Evolutionary conservation across 2,888 invertebrate genomes (phyloP).

Genomic region (Drosophila histrio): DNA sequence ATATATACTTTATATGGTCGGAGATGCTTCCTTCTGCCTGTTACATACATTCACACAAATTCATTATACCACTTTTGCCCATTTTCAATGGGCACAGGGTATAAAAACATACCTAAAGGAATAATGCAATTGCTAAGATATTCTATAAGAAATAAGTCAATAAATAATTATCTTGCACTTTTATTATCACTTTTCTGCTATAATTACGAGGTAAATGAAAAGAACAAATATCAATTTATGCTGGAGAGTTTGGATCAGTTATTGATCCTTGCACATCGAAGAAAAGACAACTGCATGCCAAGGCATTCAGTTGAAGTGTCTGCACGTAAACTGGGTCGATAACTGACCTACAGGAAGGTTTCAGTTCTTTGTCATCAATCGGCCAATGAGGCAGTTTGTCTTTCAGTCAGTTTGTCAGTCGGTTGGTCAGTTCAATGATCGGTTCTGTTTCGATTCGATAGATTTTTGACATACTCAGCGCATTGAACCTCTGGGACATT

Average conservation of each 20-base stretch:
- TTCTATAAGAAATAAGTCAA: too few relatives aligned
- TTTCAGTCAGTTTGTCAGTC: background rate
- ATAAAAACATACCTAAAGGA: too few relatives aligned
- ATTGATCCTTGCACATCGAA: background rate
- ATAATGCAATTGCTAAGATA: too few relatives aligned
- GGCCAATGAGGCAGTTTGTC: background rate
- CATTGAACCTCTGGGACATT: conserved; percentile 25
- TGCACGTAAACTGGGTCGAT: conserved; percentile 71
- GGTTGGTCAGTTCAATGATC: conserved; percentile 22
- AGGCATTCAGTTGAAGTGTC: background rate
- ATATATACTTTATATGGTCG: too few relatives aligned
- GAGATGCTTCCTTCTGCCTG: too few relatives aligned
- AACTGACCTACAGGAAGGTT: conserved; percentile 67
- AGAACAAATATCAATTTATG: background rate
- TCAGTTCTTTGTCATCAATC: background rate
- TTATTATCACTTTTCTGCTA: too few relatives aligned
- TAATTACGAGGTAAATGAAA: background rate
- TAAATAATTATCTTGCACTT: too few relatives aligned
- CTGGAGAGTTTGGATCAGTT: background rate
- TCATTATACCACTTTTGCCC: too few relatives aligned
- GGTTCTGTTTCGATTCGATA: conserved; percentile 50
- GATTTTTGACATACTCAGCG: conserved; percentile 68
- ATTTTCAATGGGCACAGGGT: too few relatives aligned
- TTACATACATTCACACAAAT: too few relatives aligned
- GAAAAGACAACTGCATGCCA: background rate